Percentiles rank a stretch among this genome's conserved stretches.
Conservation (phyloP, 2,113 vertebrate species). For the Loxodonta africana region DNA sequence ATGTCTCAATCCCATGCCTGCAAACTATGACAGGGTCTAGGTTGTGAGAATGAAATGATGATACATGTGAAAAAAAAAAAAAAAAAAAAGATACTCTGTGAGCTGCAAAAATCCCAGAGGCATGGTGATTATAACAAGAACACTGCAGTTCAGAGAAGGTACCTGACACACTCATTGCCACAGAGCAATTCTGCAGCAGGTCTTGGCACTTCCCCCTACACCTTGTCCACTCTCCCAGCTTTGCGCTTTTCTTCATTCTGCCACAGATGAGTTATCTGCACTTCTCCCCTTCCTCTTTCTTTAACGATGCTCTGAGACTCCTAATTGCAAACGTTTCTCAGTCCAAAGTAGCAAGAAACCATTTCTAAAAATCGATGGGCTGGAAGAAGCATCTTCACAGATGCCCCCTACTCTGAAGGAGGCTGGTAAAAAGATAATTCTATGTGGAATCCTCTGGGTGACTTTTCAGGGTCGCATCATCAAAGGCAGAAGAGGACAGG, state of each 20-base stretch:
- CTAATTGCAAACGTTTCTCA: neutral
- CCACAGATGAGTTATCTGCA: rapidly evolving
- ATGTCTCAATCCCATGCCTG: neutral
- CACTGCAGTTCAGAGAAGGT: neutral
- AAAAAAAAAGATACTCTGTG: neutral
- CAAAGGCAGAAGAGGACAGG: neutral
- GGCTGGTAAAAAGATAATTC: neutral
- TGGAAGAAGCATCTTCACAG: neutral
- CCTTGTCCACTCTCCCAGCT: neutral
- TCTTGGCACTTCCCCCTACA: no score
- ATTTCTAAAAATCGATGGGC: neutral
- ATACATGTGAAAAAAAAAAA: no score
- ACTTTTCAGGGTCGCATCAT: neutral
- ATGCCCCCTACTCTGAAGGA: neutral
- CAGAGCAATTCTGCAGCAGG: rapidly evolving
- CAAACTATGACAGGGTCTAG: rapidly evolving
- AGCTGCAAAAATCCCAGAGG: rapidly evolving
- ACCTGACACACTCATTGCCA: rapidly evolving
- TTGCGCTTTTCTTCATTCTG: neutral
- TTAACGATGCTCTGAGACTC: neutral
- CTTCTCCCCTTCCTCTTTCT: constrained; percentile 43
- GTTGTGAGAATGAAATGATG: rapidly evolving
- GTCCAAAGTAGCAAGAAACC: neutral
- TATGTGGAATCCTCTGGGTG: rapidly evolving
- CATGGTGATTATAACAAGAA: neutral